phyloP scores from a whole-genome alignment of 2,113 vertebrate genomes.

The Emydocephalus ijimae region DNA sequence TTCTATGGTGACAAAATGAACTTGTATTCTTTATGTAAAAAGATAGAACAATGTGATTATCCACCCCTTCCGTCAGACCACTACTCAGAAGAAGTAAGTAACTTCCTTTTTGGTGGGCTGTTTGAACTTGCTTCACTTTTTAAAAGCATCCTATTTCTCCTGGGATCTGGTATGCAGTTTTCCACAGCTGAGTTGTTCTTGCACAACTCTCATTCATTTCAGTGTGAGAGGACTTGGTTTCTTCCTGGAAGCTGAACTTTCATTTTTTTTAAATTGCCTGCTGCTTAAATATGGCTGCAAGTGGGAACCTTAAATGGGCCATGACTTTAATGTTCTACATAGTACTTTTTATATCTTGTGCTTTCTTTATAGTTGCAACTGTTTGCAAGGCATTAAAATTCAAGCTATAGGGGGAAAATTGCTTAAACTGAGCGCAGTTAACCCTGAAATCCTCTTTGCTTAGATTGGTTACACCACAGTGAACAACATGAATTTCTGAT shows the following conservation, averaged over 20 bases:
- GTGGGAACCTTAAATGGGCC: not conserved
- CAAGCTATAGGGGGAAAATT: not conserved
- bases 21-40: constrained; percentile 97
- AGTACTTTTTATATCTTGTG: not conserved
- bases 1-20: constrained; percentile 99
- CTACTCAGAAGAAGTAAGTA: constrained; percentile 92
- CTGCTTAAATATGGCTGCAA: not conserved
- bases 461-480: not conserved
- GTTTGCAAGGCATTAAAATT: not conserved
- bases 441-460: not conserved
- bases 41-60: constrained; percentile 99
- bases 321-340: not conserved
- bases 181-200: not conserved
- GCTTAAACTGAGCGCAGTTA: not conserved
- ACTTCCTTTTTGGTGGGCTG: not conserved
- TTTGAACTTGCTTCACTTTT: constrained; percentile 9
- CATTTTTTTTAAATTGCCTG: not conserved
- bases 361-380: not conserved
- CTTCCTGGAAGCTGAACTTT: not conserved
- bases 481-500: not conserved
- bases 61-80: constrained; percentile 98
- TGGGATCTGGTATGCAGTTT: not conserved
- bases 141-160: not conserved
- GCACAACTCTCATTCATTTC: not conserved
- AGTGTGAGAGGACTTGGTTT: not conserved